Conservation (phyloP, 2,113 vertebrate genomes). For the Leptocoma aspasia region DNA sequence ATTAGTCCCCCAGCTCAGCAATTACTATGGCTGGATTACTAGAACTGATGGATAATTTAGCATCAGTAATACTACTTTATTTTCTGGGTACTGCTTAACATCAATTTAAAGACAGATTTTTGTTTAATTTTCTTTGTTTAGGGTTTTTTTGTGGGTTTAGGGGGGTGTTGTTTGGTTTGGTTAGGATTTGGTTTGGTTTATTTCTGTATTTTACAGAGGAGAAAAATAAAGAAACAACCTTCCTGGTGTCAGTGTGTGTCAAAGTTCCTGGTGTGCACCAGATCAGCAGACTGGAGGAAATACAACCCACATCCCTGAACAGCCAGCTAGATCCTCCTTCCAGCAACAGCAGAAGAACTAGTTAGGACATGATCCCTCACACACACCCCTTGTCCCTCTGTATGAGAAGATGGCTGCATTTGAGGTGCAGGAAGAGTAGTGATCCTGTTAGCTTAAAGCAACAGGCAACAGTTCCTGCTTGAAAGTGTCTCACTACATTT, state of each 20-base stretch:
- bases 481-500: slow-evolving; percentile 7
- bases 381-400: neutral
- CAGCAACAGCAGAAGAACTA: neutral
- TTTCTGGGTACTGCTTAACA: neutral
- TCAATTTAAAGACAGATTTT: neutral
- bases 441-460: neutral
- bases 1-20: slow-evolving; percentile 28
- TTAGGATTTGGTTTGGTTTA: neutral
- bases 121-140: neutral
- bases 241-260: neutral
- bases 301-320: neutral
- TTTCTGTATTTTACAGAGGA: neutral
- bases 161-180: neutral
- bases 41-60: slow-evolving; percentile 4
- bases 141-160: neutral
- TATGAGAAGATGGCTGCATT: neutral
- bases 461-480: neutral
- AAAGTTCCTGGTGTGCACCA: neutral
- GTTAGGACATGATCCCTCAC: neutral
- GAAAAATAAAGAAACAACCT: neutral
- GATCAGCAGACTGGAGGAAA: neutral
- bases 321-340: neutral
- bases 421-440: neutral
- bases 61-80: slow-evolving; percentile 9
- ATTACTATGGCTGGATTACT: slow-evolving; percentile 19